Percentiles rank a stretch among this genome's conserved stretches.
Conservation (phyloP, 2,888 invertebrate genomes). For the Phania funesta region DNA sequence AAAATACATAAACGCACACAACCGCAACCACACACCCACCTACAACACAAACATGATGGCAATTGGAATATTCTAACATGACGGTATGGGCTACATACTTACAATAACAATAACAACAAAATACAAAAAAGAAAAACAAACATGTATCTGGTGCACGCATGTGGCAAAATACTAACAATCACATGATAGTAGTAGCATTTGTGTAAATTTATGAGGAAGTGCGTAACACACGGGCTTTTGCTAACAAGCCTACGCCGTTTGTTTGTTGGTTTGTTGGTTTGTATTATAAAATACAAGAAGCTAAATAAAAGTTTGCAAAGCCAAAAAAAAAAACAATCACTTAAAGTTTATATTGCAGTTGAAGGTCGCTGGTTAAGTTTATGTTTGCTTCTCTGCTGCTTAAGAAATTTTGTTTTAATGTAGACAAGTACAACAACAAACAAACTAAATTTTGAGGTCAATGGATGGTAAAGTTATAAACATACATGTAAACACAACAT, state of each 20-base stretch:
- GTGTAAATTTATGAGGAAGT: conserved; percentile 31
- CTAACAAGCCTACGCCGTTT: background rate
- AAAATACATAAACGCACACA: background rate
- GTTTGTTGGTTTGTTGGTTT: background rate
- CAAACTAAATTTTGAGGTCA: conserved; percentile 57
- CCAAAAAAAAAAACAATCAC: background rate
- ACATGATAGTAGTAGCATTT: background rate
- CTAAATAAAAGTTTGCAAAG: conserved; percentile 38
- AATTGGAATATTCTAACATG: background rate
- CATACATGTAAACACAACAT: conserved; percentile 1
- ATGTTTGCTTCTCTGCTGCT: background rate
- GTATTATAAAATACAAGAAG: conserved; percentile 18
- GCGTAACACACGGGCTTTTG: background rate
- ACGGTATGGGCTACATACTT: conserved; percentile 4
- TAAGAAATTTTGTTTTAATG: background rate
- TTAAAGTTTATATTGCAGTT: conserved; percentile 53
- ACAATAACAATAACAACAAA: background rate
- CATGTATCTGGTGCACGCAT: conserved; percentile 30
- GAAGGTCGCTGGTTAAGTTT: conserved; percentile 56
- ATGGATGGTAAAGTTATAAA: conserved; percentile 61
- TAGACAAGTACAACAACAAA: conserved; percentile 16
- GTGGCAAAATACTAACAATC: conserved; percentile 8
- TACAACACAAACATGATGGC: background rate
- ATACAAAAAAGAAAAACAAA: background rate
- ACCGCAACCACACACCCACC: background rate